Percentiles rank a stretch among this genome's conserved stretches.
phyloP scores from a whole-genome alignment of 2,888 invertebrate species.

The Ypsolopha scabrella region DNA sequence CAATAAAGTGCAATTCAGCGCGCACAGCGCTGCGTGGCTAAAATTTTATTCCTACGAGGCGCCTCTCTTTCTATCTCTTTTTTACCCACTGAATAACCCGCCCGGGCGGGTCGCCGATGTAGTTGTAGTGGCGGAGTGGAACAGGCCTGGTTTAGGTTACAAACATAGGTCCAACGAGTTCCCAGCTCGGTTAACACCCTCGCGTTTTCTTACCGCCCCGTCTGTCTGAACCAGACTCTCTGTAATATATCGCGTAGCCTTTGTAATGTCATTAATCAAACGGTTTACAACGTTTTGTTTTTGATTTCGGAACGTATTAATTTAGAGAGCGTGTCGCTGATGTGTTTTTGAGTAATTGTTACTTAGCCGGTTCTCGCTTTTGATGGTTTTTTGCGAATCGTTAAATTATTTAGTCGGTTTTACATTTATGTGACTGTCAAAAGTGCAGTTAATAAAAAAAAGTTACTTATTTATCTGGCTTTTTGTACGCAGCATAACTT shows the following conservation, averaged over 20 bases:
- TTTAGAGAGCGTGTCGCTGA: slow-evolving; percentile 1
- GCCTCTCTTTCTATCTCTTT: too few species aligned
- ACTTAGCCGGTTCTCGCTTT: neutral
- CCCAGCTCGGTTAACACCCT: slow-evolving; percentile 12
- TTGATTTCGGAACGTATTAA: slow-evolving; percentile 5
- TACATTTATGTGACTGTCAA: too few species aligned
- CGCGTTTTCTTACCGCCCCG: slow-evolving; percentile 16
- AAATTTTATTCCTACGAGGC: too few species aligned
- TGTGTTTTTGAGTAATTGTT: neutral
- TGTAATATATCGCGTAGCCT: slow-evolving; percentile 51
- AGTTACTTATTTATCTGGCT: too few species aligned
- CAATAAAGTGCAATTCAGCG: too few species aligned
- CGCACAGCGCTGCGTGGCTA: too few species aligned
- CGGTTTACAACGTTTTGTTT: slow-evolving; percentile 34
- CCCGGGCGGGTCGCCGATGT: too few species aligned
- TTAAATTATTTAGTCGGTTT: neutral
- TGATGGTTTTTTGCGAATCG: neutral
- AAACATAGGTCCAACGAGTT: too few species aligned
- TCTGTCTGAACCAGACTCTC: slow-evolving; percentile 4
- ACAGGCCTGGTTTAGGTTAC: too few species aligned
- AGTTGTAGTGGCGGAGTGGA: too few species aligned
- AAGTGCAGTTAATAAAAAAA: neutral
- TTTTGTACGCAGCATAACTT: too few species aligned
- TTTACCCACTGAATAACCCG: too few species aligned
- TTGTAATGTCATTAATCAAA: slow-evolving; percentile 58